Base-by-base conservation (phyloP, 2,888 invertebrate genomes). In the Lamellibrachia satsuma region DNA sequence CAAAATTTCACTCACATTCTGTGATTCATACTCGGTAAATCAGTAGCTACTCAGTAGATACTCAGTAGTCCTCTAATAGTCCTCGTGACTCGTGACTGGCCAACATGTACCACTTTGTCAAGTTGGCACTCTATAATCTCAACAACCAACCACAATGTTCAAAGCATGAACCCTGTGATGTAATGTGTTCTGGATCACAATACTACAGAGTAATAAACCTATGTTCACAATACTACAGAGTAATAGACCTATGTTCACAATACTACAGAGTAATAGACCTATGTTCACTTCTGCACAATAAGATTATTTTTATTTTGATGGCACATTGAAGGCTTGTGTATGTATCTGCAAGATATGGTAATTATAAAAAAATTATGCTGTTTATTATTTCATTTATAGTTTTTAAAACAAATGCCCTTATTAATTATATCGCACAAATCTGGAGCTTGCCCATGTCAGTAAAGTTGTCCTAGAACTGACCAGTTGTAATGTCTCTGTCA, bases 401-500 rank as follows among this genome's bases (percentile, higher is more conserved):
- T 22, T n/a, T 75, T 22, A 60, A 15, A 55, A 55, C 3, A 55
- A 55, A 55, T 55, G 9, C 55, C 55, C 7, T 55, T 3, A 3
- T 55, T 55, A 3, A 7, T 9, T 60, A 22, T 60, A 22, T 9
- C 22, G 11, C 4, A 22, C 15, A 22, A 22, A 22, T 3, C 0
- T 75, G 75, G 75, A 75, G 2, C 15, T 11, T 55, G 52, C n/a
- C 39, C 9, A 11, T 92, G 27, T 39, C 75, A 55, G 52, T 57
- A n/a, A 0, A 15, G n/a, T 57, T 2, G 75, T 52, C 52, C 6
- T 22, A 15, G 22, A n/a, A 27, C 90, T 52, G 52, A 90, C n/a
- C n/a, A 52, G 1, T 52, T 3, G 90, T 57, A 11, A n/a, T 7
- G 15, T 90, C 22, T n/a, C 90, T 52, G 90, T 4, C 93, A 96